Evolutionary conservation across 1,140 invertebrate genomes (phyloP).

Genomic region (Gonatopus flavifemur): DNA sequence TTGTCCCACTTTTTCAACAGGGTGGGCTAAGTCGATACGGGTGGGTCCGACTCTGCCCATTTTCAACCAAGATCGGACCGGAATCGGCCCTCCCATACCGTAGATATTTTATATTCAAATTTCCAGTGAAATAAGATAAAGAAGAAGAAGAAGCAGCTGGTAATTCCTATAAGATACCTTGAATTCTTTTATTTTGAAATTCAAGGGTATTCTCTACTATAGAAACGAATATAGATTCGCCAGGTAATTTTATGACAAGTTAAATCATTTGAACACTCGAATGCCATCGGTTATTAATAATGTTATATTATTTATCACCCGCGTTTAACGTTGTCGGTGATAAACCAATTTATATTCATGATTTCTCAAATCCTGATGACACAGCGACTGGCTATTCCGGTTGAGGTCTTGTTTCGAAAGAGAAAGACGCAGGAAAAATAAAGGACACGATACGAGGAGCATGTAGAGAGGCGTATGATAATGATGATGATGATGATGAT

Average conservation of each 20-base stretch:
- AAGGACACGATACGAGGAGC: constrained; percentile 15
- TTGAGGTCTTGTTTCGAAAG: constrained; percentile 10
- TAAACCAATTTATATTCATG: constrained; percentile 41
- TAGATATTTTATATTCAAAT: too few species aligned
- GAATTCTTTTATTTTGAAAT: too few species aligned
- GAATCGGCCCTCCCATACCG: too few species aligned
- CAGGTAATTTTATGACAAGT: constrained; percentile 8
- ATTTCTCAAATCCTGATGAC: constrained; percentile 38
- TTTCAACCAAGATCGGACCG: too few species aligned
- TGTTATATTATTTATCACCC: neutral
- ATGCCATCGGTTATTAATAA: constrained; percentile 13
- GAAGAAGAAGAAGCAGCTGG: too few species aligned
- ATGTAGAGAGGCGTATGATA: constrained; percentile 6
- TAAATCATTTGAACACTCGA: neutral
- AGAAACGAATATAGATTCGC: neutral
- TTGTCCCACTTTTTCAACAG: too few species aligned
- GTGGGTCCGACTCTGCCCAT: too few species aligned
- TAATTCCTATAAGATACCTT: too few species aligned
- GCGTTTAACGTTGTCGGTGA: neutral
- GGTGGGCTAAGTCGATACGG: too few species aligned
- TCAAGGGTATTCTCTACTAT: too few species aligned
- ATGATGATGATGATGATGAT: neutral
- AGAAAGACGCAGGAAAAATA: constrained; percentile 19
- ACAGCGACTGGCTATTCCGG: constrained; percentile 39
- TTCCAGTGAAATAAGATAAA: too few species aligned